Percentiles rank a stretch among this genome's conserved stretches.
phyloP scores from a whole-genome alignment of 2,888 invertebrate species.

The Tetranychus truncatus region DNA sequence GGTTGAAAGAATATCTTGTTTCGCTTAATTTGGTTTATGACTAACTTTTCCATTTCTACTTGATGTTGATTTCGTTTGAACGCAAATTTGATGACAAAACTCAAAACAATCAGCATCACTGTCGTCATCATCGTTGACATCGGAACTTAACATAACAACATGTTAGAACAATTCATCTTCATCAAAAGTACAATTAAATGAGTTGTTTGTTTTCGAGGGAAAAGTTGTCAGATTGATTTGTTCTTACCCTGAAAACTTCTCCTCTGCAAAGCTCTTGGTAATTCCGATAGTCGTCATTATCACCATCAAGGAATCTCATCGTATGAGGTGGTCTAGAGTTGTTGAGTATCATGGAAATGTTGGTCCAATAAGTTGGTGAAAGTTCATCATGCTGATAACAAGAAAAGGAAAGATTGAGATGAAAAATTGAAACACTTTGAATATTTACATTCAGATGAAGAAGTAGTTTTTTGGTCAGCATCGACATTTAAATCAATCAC shows the following conservation, averaged over 20 bases:
- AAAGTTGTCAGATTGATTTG: background rate
- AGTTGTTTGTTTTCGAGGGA: background rate
- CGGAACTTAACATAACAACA: too few species aligned
- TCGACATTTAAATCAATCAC: background rate
- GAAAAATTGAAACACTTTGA: background rate
- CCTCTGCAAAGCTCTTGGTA: conserved; percentile 31
- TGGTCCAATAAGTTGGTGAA: conserved; percentile 5
- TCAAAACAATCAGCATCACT: too few species aligned
- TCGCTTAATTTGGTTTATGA: background rate
- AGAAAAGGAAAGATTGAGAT: background rate
- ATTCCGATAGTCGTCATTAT: conserved; percentile 30
- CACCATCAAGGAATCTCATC: conserved; percentile 27
- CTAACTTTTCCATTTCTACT: too few species aligned
- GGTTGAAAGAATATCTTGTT: background rate
- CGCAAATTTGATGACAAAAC: too few species aligned
- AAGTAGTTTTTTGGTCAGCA: background rate
- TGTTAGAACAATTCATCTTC: too few species aligned
- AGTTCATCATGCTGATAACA: conserved; percentile 12
- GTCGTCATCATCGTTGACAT: background rate
- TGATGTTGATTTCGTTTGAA: background rate
- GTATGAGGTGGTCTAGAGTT: conserved; percentile 14
- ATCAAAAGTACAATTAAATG: background rate
- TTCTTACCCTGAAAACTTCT: conserved; percentile 30
- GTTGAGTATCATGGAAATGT: background rate
- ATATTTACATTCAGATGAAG: too few species aligned